A percentile compares a stretch with the other conserved stretches of the same genome.
These are phyloP conservation scores for Acleris holmiana DNA, from an alignment of 2,888 invertebrate species.

Conservation along the genomic window DNA sequence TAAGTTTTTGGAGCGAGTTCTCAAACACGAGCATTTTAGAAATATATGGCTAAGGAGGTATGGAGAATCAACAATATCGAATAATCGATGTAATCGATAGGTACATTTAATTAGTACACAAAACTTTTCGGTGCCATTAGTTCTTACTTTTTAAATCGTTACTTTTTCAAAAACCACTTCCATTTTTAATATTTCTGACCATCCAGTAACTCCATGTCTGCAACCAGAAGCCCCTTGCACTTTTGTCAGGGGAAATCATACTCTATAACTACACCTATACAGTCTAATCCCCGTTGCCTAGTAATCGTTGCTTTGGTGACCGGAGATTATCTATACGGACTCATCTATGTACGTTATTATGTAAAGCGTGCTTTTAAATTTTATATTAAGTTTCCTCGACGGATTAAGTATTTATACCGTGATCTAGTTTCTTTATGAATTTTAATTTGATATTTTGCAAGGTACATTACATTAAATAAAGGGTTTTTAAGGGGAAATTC, in stretches of 20 bases:
- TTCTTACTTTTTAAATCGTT: background rate
- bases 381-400: background rate
- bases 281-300: constrained; percentile 72
- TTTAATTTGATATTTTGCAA: background rate
- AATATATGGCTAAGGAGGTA: too few relatives aligned
- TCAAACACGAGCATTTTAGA: too few relatives aligned
- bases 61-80: too few relatives aligned
- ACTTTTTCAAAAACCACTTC: background rate
- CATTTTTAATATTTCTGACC: background rate
- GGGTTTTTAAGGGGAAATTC: too few relatives aligned
- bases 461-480: too few relatives aligned
- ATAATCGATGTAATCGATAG: too few relatives aligned
- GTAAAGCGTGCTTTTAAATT: constrained; percentile 29
- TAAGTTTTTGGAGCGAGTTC: too few relatives aligned
- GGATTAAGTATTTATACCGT: constrained; percentile 4
- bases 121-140: too few relatives aligned
- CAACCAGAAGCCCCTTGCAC: constrained; percentile 60
- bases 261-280: constrained; percentile 65
- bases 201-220: constrained; percentile 39
- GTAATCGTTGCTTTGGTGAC: constrained; percentile 78
- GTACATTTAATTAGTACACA: too few relatives aligned
- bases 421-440: background rate
- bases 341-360: constrained; percentile 33
- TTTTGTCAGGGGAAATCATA: constrained; percentile 78
- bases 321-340: constrained; percentile 53